Evolutionary conservation across 2,888 invertebrate species (phyloP).

Genomic region (Ennomos fuscantarius): DNA sequence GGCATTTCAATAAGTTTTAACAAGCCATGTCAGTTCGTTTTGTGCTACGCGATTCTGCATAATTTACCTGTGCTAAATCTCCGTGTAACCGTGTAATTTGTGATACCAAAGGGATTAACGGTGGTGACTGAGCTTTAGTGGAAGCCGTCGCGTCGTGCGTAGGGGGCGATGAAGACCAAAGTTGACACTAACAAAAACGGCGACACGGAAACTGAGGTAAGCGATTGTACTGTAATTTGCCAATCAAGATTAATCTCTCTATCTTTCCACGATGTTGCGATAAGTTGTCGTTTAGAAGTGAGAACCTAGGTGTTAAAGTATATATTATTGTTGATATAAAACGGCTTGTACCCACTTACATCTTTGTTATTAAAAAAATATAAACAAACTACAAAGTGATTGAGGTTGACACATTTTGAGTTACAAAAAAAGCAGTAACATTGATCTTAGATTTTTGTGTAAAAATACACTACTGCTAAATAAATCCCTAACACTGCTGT

Average conservation of each 20-base stretch:
- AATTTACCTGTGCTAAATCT: slow-evolving; percentile 70
- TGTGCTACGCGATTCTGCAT: slow-evolving; percentile 74
- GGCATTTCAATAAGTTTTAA: slow-evolving; percentile 64
- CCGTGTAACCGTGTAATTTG: slow-evolving; percentile 50
- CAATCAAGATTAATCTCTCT: slow-evolving; percentile 20
- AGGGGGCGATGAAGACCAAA: slow-evolving; percentile 86
- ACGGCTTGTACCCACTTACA: too few species aligned
- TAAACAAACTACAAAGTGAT: too few species aligned
- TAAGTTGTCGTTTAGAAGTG: background rate
- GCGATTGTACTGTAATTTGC: slow-evolving; percentile 48
- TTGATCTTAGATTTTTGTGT: too few species aligned
- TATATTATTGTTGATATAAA: too few species aligned
- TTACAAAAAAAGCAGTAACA: too few species aligned
- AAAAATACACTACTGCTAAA: too few species aligned
- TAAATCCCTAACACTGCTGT: too few species aligned
- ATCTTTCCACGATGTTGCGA: slow-evolving; percentile 16
- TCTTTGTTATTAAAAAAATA: too few species aligned
- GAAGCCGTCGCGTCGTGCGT: slow-evolving; percentile 70
- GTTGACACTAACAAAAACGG: slow-evolving; percentile 84
- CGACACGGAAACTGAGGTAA: slow-evolving; percentile 85
- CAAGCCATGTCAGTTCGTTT: slow-evolving; percentile 77
- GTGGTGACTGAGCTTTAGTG: slow-evolving; percentile 72
- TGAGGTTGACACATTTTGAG: too few species aligned
- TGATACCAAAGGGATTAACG: slow-evolving; percentile 58
- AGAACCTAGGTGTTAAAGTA: too few species aligned